These are phyloP conservation scores for Mastacembelus armatus DNA, from an alignment of 2,797 vertebrate species.

Conservation along the genomic window DNA sequence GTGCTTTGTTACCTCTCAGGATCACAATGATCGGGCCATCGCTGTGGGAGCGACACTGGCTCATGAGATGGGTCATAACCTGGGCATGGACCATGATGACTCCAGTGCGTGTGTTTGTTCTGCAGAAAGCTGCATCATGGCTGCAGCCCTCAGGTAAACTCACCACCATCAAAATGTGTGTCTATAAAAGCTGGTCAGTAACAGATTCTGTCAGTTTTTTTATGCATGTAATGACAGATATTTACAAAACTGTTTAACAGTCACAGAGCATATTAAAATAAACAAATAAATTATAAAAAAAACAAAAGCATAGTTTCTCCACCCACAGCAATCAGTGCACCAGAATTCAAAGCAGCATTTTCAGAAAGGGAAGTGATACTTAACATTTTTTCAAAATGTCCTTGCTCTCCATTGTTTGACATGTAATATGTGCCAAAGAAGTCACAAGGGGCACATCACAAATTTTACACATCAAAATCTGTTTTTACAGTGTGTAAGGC, in stretches of 20 bases:
- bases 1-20: slow-evolving; percentile 56
- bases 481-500: too few relatives aligned
- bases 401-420: background rate
- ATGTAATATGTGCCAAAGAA: background rate
- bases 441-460: background rate
- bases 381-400: too few relatives aligned
- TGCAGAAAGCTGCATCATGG: slow-evolving; percentile 82
- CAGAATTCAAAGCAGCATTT: too few relatives aligned
- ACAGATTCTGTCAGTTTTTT: slow-evolving; percentile 1
- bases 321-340: too few relatives aligned
- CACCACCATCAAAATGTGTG: background rate
- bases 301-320: too few relatives aligned
- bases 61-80: slow-evolving; percentile 88
- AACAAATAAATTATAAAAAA: too few relatives aligned
- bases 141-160: slow-evolving; percentile 79
- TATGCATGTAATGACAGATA: too few relatives aligned
- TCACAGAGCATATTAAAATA: too few relatives aligned
- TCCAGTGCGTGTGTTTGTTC: slow-evolving; percentile 77
- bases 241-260: too few relatives aligned
- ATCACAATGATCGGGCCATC: slow-evolving; percentile 76
- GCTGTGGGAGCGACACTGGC: slow-evolving; percentile 83
- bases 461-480: background rate
- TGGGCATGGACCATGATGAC: slow-evolving; percentile 87
- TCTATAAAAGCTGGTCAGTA: background rate
- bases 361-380: too few relatives aligned